Percentiles rank a stretch among this genome's conserved stretches.
Evolutionary conservation across 2,113 vertebrate species (phyloP).

Genomic region (Spermophilus dauricus): DNA sequence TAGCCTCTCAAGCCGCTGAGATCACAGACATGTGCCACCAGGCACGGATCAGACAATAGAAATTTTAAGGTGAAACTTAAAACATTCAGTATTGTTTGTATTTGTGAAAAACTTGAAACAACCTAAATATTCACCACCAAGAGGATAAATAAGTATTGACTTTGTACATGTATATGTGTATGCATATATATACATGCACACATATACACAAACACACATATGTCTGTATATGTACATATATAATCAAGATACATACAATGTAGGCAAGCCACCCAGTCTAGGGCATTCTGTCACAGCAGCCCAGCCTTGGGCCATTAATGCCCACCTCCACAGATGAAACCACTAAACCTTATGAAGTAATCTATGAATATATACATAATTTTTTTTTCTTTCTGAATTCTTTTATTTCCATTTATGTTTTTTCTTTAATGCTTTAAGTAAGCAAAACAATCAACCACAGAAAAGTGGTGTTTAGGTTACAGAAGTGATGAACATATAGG

Average conservation of each 20-base stretch:
- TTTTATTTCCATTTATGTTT: neutral
- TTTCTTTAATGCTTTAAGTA: neutral
- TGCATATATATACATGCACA: too few species aligned
- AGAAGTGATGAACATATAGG: neutral
- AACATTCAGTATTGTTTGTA: neutral
- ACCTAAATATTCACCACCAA: neutral
- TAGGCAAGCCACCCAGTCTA: too few species aligned
- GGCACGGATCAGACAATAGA: neutral
- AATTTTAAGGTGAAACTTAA: neutral
- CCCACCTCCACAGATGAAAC: neutral
- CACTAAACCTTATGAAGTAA: neutral
- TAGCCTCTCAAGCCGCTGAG: too few species aligned
- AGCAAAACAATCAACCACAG: neutral
- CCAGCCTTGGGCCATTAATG: neutral
- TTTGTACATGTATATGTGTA: neutral
- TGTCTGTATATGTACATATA: too few species aligned
- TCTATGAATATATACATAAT: neutral
- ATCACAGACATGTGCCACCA: too few species aligned
- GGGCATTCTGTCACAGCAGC: neutral
- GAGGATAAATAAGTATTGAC: neutral
- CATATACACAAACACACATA: too few species aligned
- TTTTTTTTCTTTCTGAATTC: neutral
- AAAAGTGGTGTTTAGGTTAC: neutral
- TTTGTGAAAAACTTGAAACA: conserved; percentile 17
- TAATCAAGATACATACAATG: too few species aligned